These are phyloP conservation scores for Hydriomena furcata DNA, from an alignment of 2,888 invertebrate genomes.

Conservation along the genomic window DNA sequence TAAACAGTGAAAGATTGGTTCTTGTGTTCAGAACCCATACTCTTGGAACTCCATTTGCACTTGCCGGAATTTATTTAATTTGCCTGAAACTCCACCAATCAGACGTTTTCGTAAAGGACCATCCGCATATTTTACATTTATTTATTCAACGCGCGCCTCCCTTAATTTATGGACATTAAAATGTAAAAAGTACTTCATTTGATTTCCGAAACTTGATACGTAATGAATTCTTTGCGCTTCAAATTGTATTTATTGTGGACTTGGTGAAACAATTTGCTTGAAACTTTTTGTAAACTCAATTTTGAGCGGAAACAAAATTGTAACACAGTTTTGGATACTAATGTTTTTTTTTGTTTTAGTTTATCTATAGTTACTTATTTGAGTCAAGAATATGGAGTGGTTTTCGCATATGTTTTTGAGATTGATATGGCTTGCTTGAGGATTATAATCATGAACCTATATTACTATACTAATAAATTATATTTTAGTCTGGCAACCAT, in stretches of 20 bases:
- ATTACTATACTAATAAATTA: too few species aligned
- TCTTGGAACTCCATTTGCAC: neutral
- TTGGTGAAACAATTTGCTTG: too few species aligned
- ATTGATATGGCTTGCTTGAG: too few species aligned
- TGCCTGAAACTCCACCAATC: constrained; percentile 15
- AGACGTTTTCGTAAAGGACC: constrained; percentile 14
- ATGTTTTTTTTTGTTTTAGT: too few species aligned
- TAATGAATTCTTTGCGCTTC: constrained; percentile 14
- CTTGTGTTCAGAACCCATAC: neutral
- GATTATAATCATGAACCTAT: too few species aligned
- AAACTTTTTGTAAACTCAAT: too few species aligned
- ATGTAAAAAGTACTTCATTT: constrained; percentile 25
- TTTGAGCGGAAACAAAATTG: too few species aligned
- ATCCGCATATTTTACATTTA: constrained; percentile 22
- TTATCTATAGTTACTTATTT: too few species aligned
- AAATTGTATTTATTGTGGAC: neutral
- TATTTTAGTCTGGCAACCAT: too few species aligned
- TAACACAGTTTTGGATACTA: too few species aligned
- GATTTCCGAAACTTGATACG: constrained; percentile 19
- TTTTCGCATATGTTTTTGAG: too few species aligned
- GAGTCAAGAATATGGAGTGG: too few species aligned
- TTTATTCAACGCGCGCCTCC: constrained; percentile 18
- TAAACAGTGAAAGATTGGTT: neutral
- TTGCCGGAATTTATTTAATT: constrained; percentile 19
- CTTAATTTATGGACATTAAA: constrained; percentile 25